Conservation (phyloP, 2,888 invertebrate genomes). For the Eupithecia pulchellata region DNA sequence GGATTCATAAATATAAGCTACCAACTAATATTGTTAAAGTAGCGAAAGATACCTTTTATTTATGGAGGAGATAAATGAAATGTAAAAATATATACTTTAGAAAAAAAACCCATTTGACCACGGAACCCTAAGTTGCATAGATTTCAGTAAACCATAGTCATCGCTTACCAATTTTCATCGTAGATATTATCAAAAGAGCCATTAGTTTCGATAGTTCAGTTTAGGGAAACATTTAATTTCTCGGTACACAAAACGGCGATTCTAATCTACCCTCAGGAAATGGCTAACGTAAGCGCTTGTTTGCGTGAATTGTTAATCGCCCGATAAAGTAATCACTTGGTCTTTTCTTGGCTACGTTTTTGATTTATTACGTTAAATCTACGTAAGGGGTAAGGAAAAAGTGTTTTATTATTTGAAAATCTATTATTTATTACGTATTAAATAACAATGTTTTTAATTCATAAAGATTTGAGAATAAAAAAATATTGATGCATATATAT, state of each 20-base stretch:
- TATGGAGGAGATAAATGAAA: too few species aligned
- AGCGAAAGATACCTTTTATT: too few species aligned
- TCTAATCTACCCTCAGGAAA: slow-evolving; percentile 45
- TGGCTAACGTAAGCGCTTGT: slow-evolving; percentile 43
- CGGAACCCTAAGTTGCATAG: background rate
- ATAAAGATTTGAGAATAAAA: too few species aligned
- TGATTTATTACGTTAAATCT: slow-evolving; percentile 14
- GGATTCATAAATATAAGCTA: too few species aligned
- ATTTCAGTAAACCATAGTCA: slow-evolving; percentile 43
- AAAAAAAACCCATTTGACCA: background rate
- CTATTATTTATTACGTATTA: too few species aligned
- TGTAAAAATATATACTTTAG: too few species aligned
- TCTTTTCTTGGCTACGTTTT: slow-evolving; percentile 21
- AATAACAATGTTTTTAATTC: too few species aligned
- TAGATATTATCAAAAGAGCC: slow-evolving; percentile 36
- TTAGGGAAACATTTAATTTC: slow-evolving; percentile 46
- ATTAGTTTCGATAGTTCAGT: slow-evolving; percentile 37
- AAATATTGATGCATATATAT: too few species aligned
- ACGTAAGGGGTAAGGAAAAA: background rate
- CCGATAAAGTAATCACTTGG: slow-evolving; percentile 39
- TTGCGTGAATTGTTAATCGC: slow-evolving; percentile 44
- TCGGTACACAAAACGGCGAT: slow-evolving; percentile 45
- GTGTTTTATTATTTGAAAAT: too few species aligned
- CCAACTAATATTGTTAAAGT: too few species aligned
- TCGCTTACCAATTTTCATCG: slow-evolving; percentile 34